Evolutionary conservation across 2,888 invertebrate species (phyloP).

Genomic region (Stenodera caucasica): DNA sequence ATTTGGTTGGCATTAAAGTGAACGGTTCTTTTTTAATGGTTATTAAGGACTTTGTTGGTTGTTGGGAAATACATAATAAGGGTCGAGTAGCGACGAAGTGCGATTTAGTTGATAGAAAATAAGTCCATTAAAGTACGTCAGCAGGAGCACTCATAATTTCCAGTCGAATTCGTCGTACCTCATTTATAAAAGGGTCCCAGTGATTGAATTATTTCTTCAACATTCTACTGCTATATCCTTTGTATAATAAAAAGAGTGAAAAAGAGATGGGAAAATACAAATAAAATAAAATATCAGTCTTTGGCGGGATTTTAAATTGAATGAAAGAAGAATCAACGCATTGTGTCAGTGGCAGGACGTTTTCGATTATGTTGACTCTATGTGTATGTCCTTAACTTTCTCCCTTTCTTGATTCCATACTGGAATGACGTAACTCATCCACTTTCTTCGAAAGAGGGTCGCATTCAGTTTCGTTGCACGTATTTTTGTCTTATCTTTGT

Average conservation of each 20-base stretch:
- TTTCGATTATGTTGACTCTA: slow-evolving; percentile 24
- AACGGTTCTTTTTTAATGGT: slow-evolving; percentile 5
- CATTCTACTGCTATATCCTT: slow-evolving; percentile 19
- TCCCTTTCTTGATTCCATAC: slow-evolving; percentile 8
- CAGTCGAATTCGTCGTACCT: slow-evolving; percentile 8
- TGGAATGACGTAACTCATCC: slow-evolving; percentile 30
- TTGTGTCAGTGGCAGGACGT: slow-evolving; percentile 27
- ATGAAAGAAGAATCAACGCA: slow-evolving; percentile 35
- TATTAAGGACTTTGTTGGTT: slow-evolving; percentile 9
- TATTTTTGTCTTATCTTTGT: slow-evolving; percentile 50
- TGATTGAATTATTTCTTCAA: slow-evolving; percentile 27
- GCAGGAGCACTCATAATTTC: slow-evolving; percentile 6
- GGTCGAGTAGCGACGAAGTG: slow-evolving; percentile 8
- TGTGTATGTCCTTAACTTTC: background rate
- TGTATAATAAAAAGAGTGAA: slow-evolving; percentile 19
- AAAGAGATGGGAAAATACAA: background rate
- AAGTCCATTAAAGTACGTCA: slow-evolving; percentile 8
- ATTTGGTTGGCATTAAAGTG: background rate
- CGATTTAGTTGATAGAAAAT: slow-evolving; percentile 11
- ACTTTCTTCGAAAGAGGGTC: slow-evolving; percentile 31
- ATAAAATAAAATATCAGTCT: slow-evolving; percentile 23
- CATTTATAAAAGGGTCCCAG: slow-evolving; percentile 12
- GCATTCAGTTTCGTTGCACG: slow-evolving; percentile 48
- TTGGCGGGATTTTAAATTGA: slow-evolving; percentile 34
- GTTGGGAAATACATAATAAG: slow-evolving; percentile 4